A percentile compares a stretch with the other conserved stretches of the same genome.
phyloP scores from a whole-genome alignment of 2,888 invertebrate genomes.

The Chymomyza caudatula region DNA sequence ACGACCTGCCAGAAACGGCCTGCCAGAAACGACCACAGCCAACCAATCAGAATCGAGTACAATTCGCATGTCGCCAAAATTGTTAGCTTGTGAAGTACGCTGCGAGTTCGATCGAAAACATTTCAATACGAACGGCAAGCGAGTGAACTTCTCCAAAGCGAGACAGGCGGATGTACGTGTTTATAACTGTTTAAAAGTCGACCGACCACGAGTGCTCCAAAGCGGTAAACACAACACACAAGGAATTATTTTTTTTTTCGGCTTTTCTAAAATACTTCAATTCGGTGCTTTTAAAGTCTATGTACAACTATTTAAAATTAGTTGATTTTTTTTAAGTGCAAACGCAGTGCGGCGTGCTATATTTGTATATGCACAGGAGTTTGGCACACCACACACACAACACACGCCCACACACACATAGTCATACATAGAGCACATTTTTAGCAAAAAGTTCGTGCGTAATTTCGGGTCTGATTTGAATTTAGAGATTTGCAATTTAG shows the following conservation, averaged over 20 bases:
- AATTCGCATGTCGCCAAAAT: slow-evolving; percentile 5
- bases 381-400: slow-evolving; percentile 14
- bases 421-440: slow-evolving; percentile 3
- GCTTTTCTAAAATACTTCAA: not conserved
- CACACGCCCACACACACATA: slow-evolving; percentile 9
- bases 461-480: slow-evolving; percentile 2
- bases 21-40: slow-evolving; percentile 48
- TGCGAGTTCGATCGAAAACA: slow-evolving; percentile 40
- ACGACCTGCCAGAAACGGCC: slow-evolving; percentile 56
- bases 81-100: slow-evolving; percentile 25
- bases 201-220: slow-evolving; percentile 54
- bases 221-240: slow-evolving; percentile 56
- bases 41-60: slow-evolving; percentile 39
- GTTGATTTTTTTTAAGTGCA: slow-evolving; percentile 43
- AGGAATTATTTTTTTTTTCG: slow-evolving; percentile 18
- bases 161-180: slow-evolving; percentile 18
- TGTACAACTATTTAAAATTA: not conserved
- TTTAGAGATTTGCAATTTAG: slow-evolving; percentile 9
- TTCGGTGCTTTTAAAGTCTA: not conserved
- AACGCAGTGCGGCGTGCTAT: slow-evolving; percentile 39
- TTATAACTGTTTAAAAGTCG: slow-evolving; percentile 32
- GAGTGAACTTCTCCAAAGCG: slow-evolving; percentile 7
- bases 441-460: not conserved
- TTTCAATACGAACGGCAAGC: slow-evolving; percentile 36
- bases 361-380: slow-evolving; percentile 36